Base-by-base conservation (phyloP, 2,797 vertebrate genomes). In the Nannoperca australis region DNA sequence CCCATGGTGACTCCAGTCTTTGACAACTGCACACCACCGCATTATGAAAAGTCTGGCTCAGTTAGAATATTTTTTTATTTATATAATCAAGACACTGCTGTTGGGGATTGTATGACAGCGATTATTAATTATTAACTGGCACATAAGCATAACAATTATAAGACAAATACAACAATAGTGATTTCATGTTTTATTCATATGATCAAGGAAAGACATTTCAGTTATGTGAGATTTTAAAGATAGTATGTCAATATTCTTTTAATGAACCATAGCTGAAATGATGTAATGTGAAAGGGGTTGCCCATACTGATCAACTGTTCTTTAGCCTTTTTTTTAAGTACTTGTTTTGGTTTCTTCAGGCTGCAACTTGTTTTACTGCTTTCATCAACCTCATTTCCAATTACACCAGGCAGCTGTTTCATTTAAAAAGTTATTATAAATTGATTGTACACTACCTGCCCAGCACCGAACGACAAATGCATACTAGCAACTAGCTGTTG, bases 31-130 rank as follows among this genome's bases (percentile, higher is more conserved):
- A 47, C 45, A 53, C 24, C 10, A 7, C 62, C 71, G 64, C 50
- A 45, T 62, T 50, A 73, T 71, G 71, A 85, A 73, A 76, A 56
- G 24, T 32, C 45, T 3, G 1, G 61, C 73, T 66, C 34, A 15
- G 30, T 71, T 58, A 22, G 30, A 76, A 88, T 73, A 81, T 71
- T 60, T 68, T 66, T 85, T 85, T 65, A 75, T 79, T 79, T 76
- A 27, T 27, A 27, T 27, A 83, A 78, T 80, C 22, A 24, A 51
- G 73, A 69, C 63, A 66, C 51, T 49, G 64, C 76, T 75, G 61
- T 15, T 34, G 63, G 78, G 71, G 75, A 66, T 24, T 61, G 18
- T 42, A 58, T 68, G 67, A 82, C 73, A 80, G 15, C 32, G 14
- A 5, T 63, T 49, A 34, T 51, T 50, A 71, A 81, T 78, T 56